Evolutionary conservation across 2,113 vertebrate genomes (phyloP), one percentile per base, ranked within the genome.

Genomic region (Aegotheles bennettii): DNA sequence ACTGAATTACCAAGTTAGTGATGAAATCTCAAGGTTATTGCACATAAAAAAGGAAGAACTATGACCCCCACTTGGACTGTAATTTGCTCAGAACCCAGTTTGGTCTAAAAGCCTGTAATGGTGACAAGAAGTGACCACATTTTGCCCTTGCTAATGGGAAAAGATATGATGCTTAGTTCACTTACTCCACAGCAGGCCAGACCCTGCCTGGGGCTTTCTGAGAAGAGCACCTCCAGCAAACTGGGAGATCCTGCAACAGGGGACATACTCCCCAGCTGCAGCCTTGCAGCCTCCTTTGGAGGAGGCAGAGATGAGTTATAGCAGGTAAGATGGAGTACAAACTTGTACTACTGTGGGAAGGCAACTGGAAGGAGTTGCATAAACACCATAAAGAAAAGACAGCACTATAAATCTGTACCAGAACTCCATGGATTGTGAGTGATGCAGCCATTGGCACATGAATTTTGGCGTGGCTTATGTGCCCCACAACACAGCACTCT

Each of bases 21-120:
- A 84, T 38, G 92, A 94, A 91, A 91, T 79, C 56, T 94, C 81
- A 93, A 94, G 40, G 78, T 69, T 88, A 83, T 1, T 36, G 24
- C 25, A 16, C 5, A 73, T 26, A 76, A 68, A 87, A n/a, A 93
- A 87, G 53, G 29, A 91, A 87, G 31, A 57, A 68, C n/a, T 63
- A 3, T 16, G 59, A 81, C 29, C 43, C 40, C 15, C 4, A 42
- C 21, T 68, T 74, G 26, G 11, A 71, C 74, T 69, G 59, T 26
- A 54, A 93, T 93, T 83, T 91, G 13, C 53, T 68, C 45, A 43
- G 35, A 87, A 43, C 56, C 33, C 24, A 67, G 8, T 90, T n/a
- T 79, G 40, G 48, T 82, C 40, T 87, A 85, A 60, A 91, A 87
- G 84, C 4, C 38, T 68, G 29, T 19, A 82, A 42, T 26, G 17